Evolutionary conservation across 2,888 invertebrate genomes (phyloP).

Genomic region (Patella caerulea): DNA sequence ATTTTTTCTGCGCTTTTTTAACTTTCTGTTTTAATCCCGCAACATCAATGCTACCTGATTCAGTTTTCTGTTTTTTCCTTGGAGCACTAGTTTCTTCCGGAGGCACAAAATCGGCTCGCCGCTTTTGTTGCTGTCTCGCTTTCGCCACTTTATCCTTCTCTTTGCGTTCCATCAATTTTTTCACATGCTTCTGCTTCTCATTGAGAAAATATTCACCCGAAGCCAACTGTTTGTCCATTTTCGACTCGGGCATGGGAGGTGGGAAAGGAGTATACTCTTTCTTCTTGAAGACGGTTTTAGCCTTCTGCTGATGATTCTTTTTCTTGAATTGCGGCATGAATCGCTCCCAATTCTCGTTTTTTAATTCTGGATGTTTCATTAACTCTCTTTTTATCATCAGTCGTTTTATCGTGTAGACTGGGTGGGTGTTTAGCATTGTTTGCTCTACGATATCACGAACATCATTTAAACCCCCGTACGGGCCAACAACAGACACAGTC

Average conservation of each 20-base stretch:
- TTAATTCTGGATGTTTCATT: slow-evolving; percentile 91
- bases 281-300: slow-evolving; percentile 89
- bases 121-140: slow-evolving; percentile 74
- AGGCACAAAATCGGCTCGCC: slow-evolving; percentile 86
- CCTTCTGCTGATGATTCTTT: slow-evolving; percentile 91
- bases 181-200: slow-evolving; percentile 75
- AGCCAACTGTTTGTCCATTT: slow-evolving; percentile 90
- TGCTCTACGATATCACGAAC: slow-evolving; percentile 89
- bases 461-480: slow-evolving; percentile 84
- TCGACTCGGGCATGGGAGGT: slow-evolving; percentile 89
- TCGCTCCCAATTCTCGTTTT: slow-evolving; percentile 95
- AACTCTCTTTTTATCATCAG: slow-evolving; percentile 97
- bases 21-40: slow-evolving; percentile 50
- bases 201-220: slow-evolving; percentile 97
- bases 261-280: slow-evolving; percentile 98
- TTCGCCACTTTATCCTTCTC: slow-evolving; percentile 78
- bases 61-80: slow-evolving; percentile 44
- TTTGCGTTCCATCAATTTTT: slow-evolving; percentile 79
- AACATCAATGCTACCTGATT: slow-evolving; percentile 40
- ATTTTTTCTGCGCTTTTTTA: slow-evolving; percentile 45
- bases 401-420: slow-evolving; percentile 94
- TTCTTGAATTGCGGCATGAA: slow-evolving; percentile 94
- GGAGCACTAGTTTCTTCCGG: slow-evolving; percentile 70
- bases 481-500: slow-evolving; percentile 96
- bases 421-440: slow-evolving; percentile 99